Conservation (phyloP, 2,113 vertebrate genomes). For the Paradoxurus hermaphroditus region DNA sequence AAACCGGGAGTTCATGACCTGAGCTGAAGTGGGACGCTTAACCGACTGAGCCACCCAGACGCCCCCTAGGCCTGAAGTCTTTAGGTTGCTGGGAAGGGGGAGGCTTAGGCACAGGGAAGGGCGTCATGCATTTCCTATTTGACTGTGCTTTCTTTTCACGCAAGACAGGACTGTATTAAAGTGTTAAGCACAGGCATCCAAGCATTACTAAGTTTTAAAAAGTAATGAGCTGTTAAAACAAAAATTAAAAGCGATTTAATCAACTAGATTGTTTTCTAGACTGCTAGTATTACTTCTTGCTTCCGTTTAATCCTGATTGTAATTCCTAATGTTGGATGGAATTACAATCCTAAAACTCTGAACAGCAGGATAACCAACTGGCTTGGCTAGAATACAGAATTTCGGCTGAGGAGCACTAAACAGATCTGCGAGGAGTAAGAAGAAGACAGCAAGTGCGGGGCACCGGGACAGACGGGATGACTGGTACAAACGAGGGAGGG, state of each 20-base stretch:
- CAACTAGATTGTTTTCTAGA: not conserved
- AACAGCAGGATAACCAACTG: not conserved
- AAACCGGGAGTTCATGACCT: too few relatives aligned
- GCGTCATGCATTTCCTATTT: not conserved
- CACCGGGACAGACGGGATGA: not conserved
- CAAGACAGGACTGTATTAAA: not conserved
- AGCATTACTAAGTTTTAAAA: not conserved
- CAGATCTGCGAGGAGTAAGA: not conserved
- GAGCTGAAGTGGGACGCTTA: too few relatives aligned
- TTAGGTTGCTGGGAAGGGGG: not conserved
- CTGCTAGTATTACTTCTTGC: not conserved
- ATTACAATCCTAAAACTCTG: constrained; percentile 11
- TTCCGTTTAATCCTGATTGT: constrained; percentile 34
- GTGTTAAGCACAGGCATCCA: not conserved
- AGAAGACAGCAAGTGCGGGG: not conserved
- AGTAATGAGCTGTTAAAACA: not conserved
- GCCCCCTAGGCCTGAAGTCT: not conserved
- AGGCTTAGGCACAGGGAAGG: not conserved
- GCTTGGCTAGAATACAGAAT: not conserved
- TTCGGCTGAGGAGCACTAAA: not conserved
- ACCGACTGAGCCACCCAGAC: too few relatives aligned
- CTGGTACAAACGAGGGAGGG: not conserved
- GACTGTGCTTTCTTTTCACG: not conserved
- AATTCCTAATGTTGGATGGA: not conserved
- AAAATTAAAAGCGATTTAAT: constrained; percentile 23